Base-by-base conservation (phyloP, 2,797 vertebrate genomes). In the Sebastes cheni region DNA sequence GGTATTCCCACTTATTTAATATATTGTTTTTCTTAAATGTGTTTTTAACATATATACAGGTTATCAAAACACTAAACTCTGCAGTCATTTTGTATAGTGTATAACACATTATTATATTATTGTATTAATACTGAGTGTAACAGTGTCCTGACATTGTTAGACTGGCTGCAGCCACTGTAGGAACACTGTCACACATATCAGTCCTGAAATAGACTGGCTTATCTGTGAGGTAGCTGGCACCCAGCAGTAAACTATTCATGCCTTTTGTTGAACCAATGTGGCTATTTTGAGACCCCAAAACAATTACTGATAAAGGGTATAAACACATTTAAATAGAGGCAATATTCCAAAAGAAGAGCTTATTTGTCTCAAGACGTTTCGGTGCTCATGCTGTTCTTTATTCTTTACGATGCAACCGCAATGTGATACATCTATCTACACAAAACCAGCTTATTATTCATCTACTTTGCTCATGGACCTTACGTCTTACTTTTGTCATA, bases 161-260 rank as follows among this genome's bases (percentile, higher is more conserved):
- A 8, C 52, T 30, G 2, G 23, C 46, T 61, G 54, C 16, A 71
- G 79, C 67, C 67, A 11, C 72, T 34, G 66, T 50, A 30, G 72
- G 29, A 70, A 39, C 79, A 22, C 50, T 16, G 85, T 84, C 80
- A 69, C 73, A 74, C 88, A 80, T 82, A 70, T 75, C 76, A 56
- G 67, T 72, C 89, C 85, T 78, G 76, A 92, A 95, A 95, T 95
- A 95, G 91, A 79, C 50, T 0, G 4, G 88, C 81, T 90, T 90
- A 92, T 94, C 81, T 77, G 73, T 72, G 79, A 36, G 60, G 80
- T 22, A 29, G 74, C 78, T 75, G 86, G 55, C 80, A 84, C 52
- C 2, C 18, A 8, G 56, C 36, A 29, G 22, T 64, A 16, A 80
- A 85, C 78, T 67, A 72, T 79, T 86, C 75, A 32, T 66, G 65